phyloP scores from a whole-genome alignment of 2,797 vertebrate genomes.

The Setipinna tenuifilis region DNA sequence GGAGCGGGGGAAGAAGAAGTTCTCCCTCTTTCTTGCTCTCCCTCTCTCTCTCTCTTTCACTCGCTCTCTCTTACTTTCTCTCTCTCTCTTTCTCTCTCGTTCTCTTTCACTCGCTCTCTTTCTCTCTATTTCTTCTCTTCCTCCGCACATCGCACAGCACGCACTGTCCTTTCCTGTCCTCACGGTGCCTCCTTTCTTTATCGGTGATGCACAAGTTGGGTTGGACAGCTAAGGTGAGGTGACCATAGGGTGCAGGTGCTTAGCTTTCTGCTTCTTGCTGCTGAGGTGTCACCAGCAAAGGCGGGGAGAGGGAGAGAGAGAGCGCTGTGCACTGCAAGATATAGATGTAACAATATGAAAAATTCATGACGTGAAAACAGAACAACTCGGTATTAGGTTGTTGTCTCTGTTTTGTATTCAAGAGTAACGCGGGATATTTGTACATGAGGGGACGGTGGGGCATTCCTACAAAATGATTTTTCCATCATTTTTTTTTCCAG shows the following conservation, averaged over 20 bases:
- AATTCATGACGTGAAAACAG: not conserved
- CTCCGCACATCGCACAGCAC: not conserved
- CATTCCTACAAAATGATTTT: not conserved
- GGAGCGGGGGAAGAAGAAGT: not conserved
- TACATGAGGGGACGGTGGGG: not conserved
- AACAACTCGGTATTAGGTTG: not conserved
- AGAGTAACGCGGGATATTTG: not conserved
- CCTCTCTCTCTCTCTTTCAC: constrained; percentile 33
- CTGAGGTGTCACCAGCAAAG: not conserved
- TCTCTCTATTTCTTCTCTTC: not conserved
- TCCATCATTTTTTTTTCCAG: not conserved
- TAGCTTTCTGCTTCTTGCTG: not conserved
- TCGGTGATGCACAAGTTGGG: constrained; percentile 1
- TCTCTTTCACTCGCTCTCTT: too few species aligned
- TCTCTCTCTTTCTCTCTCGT: too few species aligned
- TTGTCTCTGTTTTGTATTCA: not conserved
- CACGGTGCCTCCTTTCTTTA: constrained; percentile 2
- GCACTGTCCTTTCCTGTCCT: not conserved
- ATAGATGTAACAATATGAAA: not conserved
- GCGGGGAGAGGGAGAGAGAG: not conserved
- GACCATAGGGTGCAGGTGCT: not conserved
- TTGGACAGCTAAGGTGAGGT: not conserved
- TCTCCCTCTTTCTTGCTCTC: not conserved
- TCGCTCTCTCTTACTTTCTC: too few species aligned
- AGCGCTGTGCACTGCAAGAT: not conserved